Percentiles rank a stretch among this genome's conserved stretches.
phyloP scores from a whole-genome alignment of 2,113 vertebrate species.

The Myanophis thanlyinensis region DNA sequence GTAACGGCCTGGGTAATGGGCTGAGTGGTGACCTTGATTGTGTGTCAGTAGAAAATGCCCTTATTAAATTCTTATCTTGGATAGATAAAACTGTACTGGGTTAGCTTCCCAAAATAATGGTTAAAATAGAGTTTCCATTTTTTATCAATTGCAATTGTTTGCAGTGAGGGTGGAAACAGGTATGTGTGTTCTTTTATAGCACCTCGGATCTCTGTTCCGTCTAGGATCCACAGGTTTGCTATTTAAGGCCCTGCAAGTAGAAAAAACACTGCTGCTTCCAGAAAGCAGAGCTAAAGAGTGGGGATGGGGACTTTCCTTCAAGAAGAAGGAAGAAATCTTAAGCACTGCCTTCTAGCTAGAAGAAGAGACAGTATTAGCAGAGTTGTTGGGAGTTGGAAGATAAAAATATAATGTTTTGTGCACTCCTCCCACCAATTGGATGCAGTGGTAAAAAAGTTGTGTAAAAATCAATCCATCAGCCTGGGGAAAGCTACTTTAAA shows the following conservation, averaged over 20 bases:
- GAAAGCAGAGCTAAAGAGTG: neutral
- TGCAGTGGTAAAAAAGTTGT: neutral
- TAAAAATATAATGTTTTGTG: neutral
- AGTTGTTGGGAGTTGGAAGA: neutral
- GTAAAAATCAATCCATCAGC: neutral
- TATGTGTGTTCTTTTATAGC: neutral
- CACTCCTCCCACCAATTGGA: neutral
- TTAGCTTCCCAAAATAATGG: neutral
- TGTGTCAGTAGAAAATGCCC: neutral
- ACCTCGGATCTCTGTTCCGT: neutral
- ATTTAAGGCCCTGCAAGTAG: neutral
- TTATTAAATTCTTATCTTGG: slow-evolving; percentile 9
- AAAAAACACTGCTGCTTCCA: neutral
- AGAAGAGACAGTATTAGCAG: neutral
- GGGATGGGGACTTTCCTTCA: neutral
- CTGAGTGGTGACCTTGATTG: too few species aligned
- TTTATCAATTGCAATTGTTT: neutral
- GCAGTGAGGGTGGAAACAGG: neutral
- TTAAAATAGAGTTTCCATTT: neutral
- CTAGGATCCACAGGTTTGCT: neutral
- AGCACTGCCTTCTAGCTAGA: neutral
- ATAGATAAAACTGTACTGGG: neutral
- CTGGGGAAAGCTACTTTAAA: neutral
- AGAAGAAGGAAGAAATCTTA: neutral
- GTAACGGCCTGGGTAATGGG: too few species aligned